phyloP scores from a whole-genome alignment of 1,140 invertebrate species.

The Chrysoperla carnea region DNA sequence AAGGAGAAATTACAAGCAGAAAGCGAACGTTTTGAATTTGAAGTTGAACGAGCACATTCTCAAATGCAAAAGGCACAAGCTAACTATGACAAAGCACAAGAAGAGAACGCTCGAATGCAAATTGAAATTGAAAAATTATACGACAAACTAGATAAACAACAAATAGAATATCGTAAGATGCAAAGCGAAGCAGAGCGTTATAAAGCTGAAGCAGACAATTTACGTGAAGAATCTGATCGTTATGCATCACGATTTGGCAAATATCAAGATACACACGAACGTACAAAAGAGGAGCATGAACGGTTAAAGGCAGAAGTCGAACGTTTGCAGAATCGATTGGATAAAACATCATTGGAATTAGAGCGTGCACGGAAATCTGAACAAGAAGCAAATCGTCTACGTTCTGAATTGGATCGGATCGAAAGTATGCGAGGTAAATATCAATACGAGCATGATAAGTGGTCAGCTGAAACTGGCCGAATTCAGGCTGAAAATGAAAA shows the following conservation, averaged over 20 bases:
- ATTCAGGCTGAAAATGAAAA: slow-evolving; percentile 38
- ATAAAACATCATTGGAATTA: slow-evolving; percentile 61
- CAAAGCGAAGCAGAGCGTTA: slow-evolving; percentile 56
- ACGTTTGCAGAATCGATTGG: slow-evolving; percentile 60
- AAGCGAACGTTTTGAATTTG: slow-evolving; percentile 67
- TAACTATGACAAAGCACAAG: slow-evolving; percentile 71
- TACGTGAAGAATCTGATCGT: slow-evolving; percentile 51
- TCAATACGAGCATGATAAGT: slow-evolving; percentile 73
- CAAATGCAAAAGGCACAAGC: slow-evolving; percentile 68
- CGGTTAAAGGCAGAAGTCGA: slow-evolving; percentile 66
- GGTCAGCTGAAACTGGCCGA: slow-evolving; percentile 50
- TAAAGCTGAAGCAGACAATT: slow-evolving; percentile 46
- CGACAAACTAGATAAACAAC: slow-evolving; percentile 73
- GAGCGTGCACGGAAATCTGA: slow-evolving; percentile 50
- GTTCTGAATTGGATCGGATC: slow-evolving; percentile 52
- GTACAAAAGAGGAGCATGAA: slow-evolving; percentile 61
- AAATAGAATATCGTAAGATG: slow-evolving; percentile 62
- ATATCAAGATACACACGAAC: slow-evolving; percentile 56
- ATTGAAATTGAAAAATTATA: slow-evolving; percentile 80
- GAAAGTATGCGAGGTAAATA: slow-evolving; percentile 70
- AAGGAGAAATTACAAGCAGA: slow-evolving; percentile 73
- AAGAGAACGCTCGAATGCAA: slow-evolving; percentile 69
- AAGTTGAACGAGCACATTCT: slow-evolving; percentile 64
- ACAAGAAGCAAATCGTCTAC: slow-evolving; percentile 43
- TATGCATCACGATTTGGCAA: slow-evolving; percentile 58